Evolutionary conservation across 2,113 vertebrate species (phyloP).

Genomic region (Stigmatopora argus): DNA sequence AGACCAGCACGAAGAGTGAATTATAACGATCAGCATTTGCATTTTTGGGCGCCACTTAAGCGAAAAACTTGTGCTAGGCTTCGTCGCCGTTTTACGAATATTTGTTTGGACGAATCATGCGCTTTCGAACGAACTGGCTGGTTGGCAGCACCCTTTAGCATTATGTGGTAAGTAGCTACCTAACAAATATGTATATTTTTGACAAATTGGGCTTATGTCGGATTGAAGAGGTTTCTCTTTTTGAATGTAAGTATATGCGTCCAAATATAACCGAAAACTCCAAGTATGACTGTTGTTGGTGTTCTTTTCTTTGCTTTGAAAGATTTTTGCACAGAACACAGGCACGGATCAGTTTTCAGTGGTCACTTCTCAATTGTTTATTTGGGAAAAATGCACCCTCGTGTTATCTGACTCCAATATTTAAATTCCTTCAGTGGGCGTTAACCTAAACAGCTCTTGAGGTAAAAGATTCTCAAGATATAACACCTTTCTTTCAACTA

Average conservation of each 20-base stretch:
- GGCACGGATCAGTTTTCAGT: no score
- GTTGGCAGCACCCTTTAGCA: neutral
- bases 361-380: no score
- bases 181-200: neutral
- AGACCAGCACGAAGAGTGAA: neutral
- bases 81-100: no score
- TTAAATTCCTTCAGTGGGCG: no score
- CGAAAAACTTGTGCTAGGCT: neutral
- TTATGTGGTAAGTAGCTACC: neutral
- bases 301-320: no score
- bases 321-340: no score
- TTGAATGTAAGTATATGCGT: neutral
- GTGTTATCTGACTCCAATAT: no score
- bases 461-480: no score
- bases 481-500: no score
- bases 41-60: neutral
- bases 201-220: neutral
- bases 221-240: neutral
- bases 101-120: neutral
- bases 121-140: neutral
- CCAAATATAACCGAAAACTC: neutral
- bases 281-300: no score
- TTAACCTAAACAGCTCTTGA: no score
- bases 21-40: neutral
- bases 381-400: no score